Evolutionary conservation across 1,140 invertebrate species (phyloP).

Genomic region (Carcinoscorpius rotundicauda): DNA sequence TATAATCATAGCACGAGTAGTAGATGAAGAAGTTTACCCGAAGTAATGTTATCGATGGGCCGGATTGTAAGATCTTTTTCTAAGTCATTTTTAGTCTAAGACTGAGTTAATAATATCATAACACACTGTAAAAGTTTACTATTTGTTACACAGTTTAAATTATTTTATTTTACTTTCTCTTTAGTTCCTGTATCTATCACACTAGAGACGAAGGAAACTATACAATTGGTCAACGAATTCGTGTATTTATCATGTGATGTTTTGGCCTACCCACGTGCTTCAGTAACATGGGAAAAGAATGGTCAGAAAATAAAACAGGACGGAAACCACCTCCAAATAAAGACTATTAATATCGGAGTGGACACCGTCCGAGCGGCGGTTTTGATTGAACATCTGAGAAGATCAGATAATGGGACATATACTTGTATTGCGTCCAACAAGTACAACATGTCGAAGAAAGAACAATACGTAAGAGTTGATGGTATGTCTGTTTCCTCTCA

Average conservation of each 20-base stretch:
- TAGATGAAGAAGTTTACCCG: too few relatives aligned
- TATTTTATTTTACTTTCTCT: constrained; percentile 9
- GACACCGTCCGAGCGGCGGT: constrained; percentile 12
- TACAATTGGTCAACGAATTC: constrained; percentile 7
- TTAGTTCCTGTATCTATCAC: constrained; percentile 21
- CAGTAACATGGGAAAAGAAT: constrained; percentile 14
- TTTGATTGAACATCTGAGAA: constrained; percentile 14
- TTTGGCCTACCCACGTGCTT: constrained; percentile 12
- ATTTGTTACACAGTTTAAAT: too few relatives aligned
- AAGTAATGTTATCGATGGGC: too few relatives aligned
- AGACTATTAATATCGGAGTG: constrained; percentile 8
- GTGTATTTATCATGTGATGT: constrained; percentile 18
- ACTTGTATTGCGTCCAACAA: constrained; percentile 19
- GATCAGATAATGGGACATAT: constrained; percentile 22
- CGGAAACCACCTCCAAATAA: constrained; percentile 3
- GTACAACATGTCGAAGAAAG: constrained; percentile 15
- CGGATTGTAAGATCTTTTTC: too few relatives aligned
- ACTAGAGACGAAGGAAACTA: constrained; percentile 9
- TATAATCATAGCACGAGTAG: too few relatives aligned
- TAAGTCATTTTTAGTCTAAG: too few relatives aligned
- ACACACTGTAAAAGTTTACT: too few relatives aligned
- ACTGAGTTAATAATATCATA: too few relatives aligned
- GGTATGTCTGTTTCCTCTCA: constrained; percentile 8
- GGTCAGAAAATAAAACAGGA: constrained; percentile 9
- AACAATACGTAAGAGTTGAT: constrained; percentile 18